Evolutionary conservation across 2,888 invertebrate species (phyloP).

Genomic region (Chalcosyrphus nemorum): DNA sequence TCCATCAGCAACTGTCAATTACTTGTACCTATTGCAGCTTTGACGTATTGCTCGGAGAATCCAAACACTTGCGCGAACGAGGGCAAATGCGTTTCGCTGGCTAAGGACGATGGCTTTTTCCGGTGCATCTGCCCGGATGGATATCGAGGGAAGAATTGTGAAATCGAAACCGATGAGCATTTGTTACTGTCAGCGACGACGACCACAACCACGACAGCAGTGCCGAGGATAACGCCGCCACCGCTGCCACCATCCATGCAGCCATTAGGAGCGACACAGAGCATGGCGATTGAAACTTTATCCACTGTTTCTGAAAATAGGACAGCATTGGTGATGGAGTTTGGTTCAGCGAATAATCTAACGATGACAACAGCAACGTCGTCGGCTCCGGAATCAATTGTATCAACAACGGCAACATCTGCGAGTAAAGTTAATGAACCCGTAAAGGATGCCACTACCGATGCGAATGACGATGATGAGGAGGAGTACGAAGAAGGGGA

Average conservation of each 20-base stretch:
- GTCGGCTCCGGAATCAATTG: conserved; percentile 11
- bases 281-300: conserved; percentile 37
- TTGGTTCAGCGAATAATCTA: conserved; percentile 29
- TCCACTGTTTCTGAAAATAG: conserved; percentile 5
- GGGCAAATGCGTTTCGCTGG: conserved; percentile 90
- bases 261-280: not conserved
- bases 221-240: conserved; percentile 80
- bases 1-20: conserved; percentile 4
- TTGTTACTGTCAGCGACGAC: conserved; percentile 71
- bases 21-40: conserved; percentile 83
- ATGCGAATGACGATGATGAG: conserved; percentile 16
- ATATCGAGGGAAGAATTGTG: conserved; percentile 89
- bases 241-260: conserved; percentile 50
- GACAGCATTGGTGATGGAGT: conserved; percentile 17
- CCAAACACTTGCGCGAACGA: conserved; percentile 89
- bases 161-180: conserved; percentile 83
- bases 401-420: conserved; percentile 29
- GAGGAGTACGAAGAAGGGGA: conserved; percentile 4
- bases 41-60: conserved; percentile 92
- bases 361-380: conserved; percentile 9
- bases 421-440: conserved; percentile 49
- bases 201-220: conserved; percentile 76
- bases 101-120: conserved; percentile 89
- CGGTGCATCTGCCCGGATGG: conserved; percentile 90
- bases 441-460: conserved; percentile 34